Conservation (phyloP, 2,888 invertebrate genomes). For the Lasiommata megera region DNA sequence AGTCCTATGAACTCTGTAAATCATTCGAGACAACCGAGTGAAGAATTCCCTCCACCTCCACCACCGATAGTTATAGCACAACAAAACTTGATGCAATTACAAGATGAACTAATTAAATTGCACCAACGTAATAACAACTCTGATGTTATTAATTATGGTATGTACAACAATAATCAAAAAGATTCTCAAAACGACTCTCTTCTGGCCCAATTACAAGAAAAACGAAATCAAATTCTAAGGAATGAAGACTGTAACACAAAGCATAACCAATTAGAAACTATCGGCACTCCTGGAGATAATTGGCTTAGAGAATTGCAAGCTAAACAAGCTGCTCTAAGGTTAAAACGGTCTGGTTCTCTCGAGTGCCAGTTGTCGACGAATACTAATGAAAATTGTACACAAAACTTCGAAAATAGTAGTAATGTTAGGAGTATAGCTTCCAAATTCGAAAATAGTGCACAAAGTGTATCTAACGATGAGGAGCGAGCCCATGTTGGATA, state of each 20-base stretch:
- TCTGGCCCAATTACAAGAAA: constrained; percentile 83
- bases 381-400: constrained; percentile 44
- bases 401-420: constrained; percentile 42
- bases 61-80: constrained; percentile 80
- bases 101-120: constrained; percentile 81
- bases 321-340: constrained; percentile 83
- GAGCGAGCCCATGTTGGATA: constrained; percentile 69
- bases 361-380: constrained; percentile 65
- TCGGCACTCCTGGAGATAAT: constrained; percentile 73
- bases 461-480: constrained; percentile 49
- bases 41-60: constrained; percentile 95
- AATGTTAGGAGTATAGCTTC: constrained; percentile 91
- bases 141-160: constrained; percentile 37
- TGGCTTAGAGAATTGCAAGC: constrained; percentile 91
- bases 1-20: constrained; percentile 88
- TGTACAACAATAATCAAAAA: constrained; percentile 47
- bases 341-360: constrained; percentile 61
- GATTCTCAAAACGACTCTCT: constrained; percentile 69
- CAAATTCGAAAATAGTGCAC: constrained; percentile 84
- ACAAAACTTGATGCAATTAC: constrained; percentile 81
- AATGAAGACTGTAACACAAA: constrained; percentile 60
- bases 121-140: constrained; percentile 43
- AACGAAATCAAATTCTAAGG: constrained; percentile 82
- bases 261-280: constrained; percentile 51
- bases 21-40: constrained; percentile 92